Evolutionary conservation across 2,797 vertebrate genomes (phyloP).

Genomic region (Gadopsis marmoratus): DNA sequence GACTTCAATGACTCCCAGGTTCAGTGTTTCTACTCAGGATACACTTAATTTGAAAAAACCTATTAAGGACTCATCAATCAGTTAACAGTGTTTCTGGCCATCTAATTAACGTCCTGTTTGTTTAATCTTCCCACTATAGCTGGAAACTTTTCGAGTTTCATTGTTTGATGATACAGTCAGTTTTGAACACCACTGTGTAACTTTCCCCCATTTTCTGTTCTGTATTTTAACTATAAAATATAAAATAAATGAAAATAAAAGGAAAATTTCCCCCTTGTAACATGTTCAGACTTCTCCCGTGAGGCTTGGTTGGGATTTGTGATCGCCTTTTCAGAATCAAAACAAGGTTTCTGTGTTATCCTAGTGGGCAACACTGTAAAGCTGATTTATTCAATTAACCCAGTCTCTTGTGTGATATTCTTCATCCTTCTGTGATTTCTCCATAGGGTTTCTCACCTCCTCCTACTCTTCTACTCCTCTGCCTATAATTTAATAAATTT

Average conservation of each 20-base stretch:
- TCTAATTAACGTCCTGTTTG: background rate
- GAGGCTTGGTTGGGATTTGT: slow-evolving; percentile 12
- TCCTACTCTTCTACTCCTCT: slow-evolving; percentile 29
- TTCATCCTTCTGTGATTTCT: slow-evolving; percentile 42
- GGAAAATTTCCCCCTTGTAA: background rate
- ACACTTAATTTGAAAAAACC: slow-evolving; percentile 9
- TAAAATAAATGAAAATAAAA: background rate
- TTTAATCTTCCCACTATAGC: background rate
- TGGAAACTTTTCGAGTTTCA: background rate
- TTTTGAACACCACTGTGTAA: background rate
- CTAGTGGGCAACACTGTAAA: slow-evolving; percentile 3
- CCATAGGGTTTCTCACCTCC: slow-evolving; percentile 38
- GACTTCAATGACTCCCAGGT: slow-evolving; percentile 17
- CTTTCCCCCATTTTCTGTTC: background rate
- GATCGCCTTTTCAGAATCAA: slow-evolving; percentile 16
- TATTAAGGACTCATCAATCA: background rate
- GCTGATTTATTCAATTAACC: slow-evolving; percentile 54
- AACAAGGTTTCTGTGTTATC: slow-evolving; percentile 23
- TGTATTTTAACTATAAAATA: background rate
- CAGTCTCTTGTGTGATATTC: slow-evolving; percentile 24
- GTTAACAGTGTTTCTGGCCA: background rate
- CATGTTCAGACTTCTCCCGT: slow-evolving; percentile 1
- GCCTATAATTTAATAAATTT: slow-evolving; percentile 24
- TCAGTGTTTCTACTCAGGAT: slow-evolving; percentile 29
- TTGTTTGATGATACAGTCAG: slow-evolving; percentile 8